phyloP scores from a whole-genome alignment of 2,113 vertebrate species.

The Oryzias celebensis region DNA sequence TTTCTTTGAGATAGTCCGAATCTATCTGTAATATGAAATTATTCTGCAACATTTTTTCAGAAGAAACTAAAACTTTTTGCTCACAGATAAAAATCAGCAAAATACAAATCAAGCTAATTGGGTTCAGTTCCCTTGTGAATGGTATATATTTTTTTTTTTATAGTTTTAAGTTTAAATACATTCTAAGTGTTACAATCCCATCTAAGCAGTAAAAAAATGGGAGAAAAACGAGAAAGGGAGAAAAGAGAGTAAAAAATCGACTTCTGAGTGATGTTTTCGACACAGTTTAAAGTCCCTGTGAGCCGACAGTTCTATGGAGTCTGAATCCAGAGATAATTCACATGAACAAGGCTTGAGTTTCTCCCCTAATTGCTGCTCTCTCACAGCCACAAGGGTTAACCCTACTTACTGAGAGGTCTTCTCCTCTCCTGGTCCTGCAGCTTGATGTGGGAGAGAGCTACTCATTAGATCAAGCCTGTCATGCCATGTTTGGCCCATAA shows the following conservation, averaged over 20 bases:
- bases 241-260: neutral
- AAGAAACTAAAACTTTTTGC: too few species aligned
- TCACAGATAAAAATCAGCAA: too few species aligned
- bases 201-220: too few species aligned
- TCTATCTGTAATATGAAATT: too few species aligned
- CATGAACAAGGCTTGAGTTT: slow-evolving; percentile 20
- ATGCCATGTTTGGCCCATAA: slow-evolving; percentile 8
- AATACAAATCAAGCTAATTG: too few species aligned
- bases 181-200: too few species aligned
- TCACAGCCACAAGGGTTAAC: slow-evolving; percentile 19
- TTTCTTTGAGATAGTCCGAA: too few species aligned
- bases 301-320: slow-evolving; percentile 2
- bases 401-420: slow-evolving; percentile 22
- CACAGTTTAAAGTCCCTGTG: neutral
- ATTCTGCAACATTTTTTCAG: too few species aligned
- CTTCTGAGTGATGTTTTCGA: too few species aligned
- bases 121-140: too few species aligned
- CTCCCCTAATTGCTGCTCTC: slow-evolving; percentile 39
- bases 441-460: slow-evolving; percentile 17
- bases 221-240: neutral
- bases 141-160: too few species aligned
- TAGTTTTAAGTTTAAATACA: too few species aligned
- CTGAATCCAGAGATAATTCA: slow-evolving; percentile 25
- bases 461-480: slow-evolving; percentile 42
- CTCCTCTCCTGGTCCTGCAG: slow-evolving; percentile 34